These are phyloP conservation scores for Bujurquina vittata DNA, from an alignment of 2,113 vertebrate genomes.

Conservation along the genomic window DNA sequence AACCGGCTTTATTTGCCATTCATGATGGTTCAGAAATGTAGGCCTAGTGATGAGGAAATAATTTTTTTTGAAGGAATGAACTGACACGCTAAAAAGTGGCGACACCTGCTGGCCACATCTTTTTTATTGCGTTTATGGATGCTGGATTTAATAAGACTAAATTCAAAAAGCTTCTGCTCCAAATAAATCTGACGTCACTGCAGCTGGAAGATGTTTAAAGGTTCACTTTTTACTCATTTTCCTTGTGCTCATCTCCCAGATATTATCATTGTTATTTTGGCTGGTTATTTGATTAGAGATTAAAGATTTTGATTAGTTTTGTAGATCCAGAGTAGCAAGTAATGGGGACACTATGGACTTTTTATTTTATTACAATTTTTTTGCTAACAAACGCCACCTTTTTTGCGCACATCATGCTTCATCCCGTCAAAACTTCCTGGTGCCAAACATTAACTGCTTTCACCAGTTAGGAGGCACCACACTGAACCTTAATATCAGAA, in stretches of 20 bases:
- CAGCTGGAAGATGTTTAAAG: background rate
- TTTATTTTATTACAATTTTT: background rate
- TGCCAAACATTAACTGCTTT: too few relatives aligned
- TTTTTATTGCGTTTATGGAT: background rate
- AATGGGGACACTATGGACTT: background rate
- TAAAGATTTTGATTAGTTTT: background rate
- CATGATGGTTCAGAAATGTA: rapidly evolving
- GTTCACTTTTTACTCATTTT: background rate
- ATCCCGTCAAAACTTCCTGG: background rate
- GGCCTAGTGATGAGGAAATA: background rate
- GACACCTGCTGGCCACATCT: conserved; percentile 1
- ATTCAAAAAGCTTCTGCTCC: background rate
- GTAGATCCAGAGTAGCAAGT: background rate
- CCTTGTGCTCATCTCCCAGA: background rate
- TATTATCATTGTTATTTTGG: background rate
- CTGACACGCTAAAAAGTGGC: background rate
- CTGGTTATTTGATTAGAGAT: too few relatives aligned
- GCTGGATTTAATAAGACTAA: background rate
- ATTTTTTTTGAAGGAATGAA: background rate
- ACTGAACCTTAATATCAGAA: rapidly evolving
- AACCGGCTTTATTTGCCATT: background rate
- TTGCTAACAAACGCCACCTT: background rate
- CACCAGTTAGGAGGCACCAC: too few relatives aligned
- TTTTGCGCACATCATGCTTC: background rate
- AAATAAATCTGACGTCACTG: background rate